phyloP scores from a whole-genome alignment of 2,113 vertebrate genomes.

The Perca fluviatilis region DNA sequence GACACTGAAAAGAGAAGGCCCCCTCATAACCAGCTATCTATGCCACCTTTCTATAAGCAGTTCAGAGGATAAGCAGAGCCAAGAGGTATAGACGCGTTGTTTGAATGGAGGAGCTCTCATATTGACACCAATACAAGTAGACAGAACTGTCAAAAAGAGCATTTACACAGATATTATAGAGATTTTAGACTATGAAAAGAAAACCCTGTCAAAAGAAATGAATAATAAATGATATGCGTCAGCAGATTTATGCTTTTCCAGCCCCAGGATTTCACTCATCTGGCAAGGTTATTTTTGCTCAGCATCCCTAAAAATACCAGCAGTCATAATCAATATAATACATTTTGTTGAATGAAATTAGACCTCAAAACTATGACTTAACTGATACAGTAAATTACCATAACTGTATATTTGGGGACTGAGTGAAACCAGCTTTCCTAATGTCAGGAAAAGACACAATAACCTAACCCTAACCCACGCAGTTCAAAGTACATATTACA shows the following conservation, averaged over 20 bases:
- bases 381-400: neutral
- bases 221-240: neutral
- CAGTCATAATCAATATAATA: too few species aligned
- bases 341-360: too few species aligned
- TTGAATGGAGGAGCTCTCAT: constrained; percentile 38
- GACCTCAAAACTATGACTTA: too few species aligned
- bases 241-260: too few species aligned
- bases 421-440: too few species aligned
- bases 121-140: constrained; percentile 52
- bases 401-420: neutral
- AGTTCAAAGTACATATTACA: too few species aligned
- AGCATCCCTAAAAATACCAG: too few species aligned
- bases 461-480: too few species aligned
- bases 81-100: constrained; percentile 22
- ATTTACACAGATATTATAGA: constrained; percentile 44
- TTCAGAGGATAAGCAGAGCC: constrained; percentile 37
- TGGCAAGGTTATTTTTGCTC: too few species aligned
- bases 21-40: constrained; percentile 29
- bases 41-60: constrained; percentile 33
- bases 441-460: too few species aligned
- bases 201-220: constrained; percentile 25
- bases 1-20: constrained; percentile 23
- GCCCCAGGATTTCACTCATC: too few species aligned
- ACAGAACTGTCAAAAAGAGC: constrained; percentile 38
- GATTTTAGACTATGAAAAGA: constrained; percentile 28